Percentiles rank a stretch among this genome's conserved stretches.
phyloP scores from a whole-genome alignment of 92 coral and sea anemone genomes.

The Palythoa heliodiscus region DNA sequence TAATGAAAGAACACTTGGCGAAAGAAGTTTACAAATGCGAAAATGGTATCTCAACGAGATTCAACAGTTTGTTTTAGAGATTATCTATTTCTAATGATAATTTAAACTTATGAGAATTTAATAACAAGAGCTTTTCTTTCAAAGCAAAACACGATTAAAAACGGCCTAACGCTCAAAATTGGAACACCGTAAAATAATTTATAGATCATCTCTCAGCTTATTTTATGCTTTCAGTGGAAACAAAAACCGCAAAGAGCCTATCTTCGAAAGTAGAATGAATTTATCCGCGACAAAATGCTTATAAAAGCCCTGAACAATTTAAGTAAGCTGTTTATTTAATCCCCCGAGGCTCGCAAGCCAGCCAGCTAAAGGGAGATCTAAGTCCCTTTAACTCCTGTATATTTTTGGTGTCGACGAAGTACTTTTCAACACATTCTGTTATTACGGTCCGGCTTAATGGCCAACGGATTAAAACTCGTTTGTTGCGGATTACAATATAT shows the following conservation, averaged over 20 bases:
- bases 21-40: slow-evolving; percentile 34
- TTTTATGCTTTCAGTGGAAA: background rate
- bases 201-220: background rate
- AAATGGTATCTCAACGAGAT: slow-evolving; percentile 39
- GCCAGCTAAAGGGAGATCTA: slow-evolving; percentile 6
- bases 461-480: slow-evolving; percentile 55
- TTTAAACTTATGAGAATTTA: slow-evolving; percentile 39
- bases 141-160: slow-evolving; percentile 26
- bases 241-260: background rate
- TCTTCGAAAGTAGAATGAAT: slow-evolving; percentile 14
- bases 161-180: background rate
- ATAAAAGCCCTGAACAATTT: slow-evolving; percentile 31
- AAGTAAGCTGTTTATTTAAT: slow-evolving; percentile 36
- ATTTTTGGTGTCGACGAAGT: background rate
- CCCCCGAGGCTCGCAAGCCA: slow-evolving; percentile 39
- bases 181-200: background rate
- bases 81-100: slow-evolving; percentile 29
- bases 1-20: slow-evolving; percentile 27
- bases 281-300: slow-evolving; percentile 7
- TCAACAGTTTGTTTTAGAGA: slow-evolving; percentile 41
- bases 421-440: slow-evolving; percentile 32
- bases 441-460: slow-evolving; percentile 49
- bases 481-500: slow-evolving; percentile 73
- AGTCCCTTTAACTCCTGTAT: slow-evolving; percentile 14
- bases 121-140: slow-evolving; percentile 35